Conservation (phyloP, 2,797 vertebrate genomes). For the Pygocentrus nattereri region DNA sequence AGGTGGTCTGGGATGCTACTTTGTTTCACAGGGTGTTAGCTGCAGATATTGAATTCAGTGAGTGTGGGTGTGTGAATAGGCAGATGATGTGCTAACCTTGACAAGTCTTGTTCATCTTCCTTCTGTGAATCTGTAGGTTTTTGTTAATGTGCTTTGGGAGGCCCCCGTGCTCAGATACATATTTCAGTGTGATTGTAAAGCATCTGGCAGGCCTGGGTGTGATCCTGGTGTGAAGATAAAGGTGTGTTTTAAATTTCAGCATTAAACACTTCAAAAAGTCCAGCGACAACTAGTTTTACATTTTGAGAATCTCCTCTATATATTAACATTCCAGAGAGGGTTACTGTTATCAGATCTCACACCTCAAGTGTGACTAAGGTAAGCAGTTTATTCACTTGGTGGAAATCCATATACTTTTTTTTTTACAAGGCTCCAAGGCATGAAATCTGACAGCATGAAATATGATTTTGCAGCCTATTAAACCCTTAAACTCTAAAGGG, state of each 20-base stretch:
- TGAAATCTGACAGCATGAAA: constrained; percentile 42
- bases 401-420: constrained; percentile 8
- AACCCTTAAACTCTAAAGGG: background rate
- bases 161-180: constrained; percentile 66
- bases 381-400: constrained; percentile 35
- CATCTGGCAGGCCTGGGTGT: constrained; percentile 67
- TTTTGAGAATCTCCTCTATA: constrained; percentile 36
- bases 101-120: constrained; percentile 70
- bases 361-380: constrained; percentile 37
- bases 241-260: constrained; percentile 54
- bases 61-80: constrained; percentile 37
- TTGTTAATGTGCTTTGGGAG: constrained; percentile 64
- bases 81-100: constrained; percentile 49
- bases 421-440: constrained; percentile 1
- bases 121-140: constrained; percentile 66
- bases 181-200: constrained; percentile 65
- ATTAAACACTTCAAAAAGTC: constrained; percentile 55
- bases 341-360: constrained; percentile 51
- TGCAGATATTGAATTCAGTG: constrained; percentile 32
- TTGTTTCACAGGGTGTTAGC: constrained; percentile 22
- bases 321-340: constrained; percentile 30
- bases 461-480: constrained; percentile 38
- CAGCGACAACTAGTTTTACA: constrained; percentile 35
- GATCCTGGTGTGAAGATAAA: constrained; percentile 66
- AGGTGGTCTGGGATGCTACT: background rate